Conservation (phyloP, 2,113 vertebrate genomes). For the Ameiurus melas region DNA sequence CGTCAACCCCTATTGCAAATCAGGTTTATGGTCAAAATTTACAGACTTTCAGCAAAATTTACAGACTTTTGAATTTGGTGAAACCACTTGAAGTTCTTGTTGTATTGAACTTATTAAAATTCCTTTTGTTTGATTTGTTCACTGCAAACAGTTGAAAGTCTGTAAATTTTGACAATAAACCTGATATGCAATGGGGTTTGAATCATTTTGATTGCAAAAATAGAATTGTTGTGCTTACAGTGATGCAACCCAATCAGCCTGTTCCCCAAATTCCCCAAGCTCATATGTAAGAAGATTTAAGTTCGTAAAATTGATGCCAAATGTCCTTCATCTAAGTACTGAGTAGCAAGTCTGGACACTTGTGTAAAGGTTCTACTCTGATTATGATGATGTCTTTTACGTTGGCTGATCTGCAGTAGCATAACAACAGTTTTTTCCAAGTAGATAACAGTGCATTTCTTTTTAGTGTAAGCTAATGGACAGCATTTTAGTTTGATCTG, state of each 20-base stretch:
- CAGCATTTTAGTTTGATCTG: background rate
- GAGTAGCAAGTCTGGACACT: background rate
- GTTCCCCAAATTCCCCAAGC: background rate
- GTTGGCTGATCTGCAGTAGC: background rate
- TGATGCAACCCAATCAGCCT: background rate
- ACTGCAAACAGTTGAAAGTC: no score
- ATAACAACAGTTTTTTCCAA: background rate
- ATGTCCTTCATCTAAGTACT: background rate
- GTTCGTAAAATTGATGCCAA: background rate
- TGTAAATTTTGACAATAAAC: no score
- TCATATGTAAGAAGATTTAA: background rate
- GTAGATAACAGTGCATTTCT: background rate
- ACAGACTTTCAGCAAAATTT: no score
- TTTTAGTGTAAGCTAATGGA: background rate
- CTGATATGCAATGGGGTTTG: no score
- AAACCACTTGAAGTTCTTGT: no score
- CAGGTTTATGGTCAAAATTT: no score
- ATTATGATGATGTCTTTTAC: background rate
- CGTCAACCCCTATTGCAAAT: no score
- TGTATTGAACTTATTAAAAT: no score
- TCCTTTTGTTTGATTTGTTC: no score
- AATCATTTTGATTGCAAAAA: background rate
- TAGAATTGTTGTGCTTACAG: background rate
- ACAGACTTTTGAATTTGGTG: no score
- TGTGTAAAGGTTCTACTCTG: background rate